These are phyloP conservation scores for Sebastes itinus DNA, from an alignment of 2,797 vertebrate species.

Conservation along the genomic window DNA sequence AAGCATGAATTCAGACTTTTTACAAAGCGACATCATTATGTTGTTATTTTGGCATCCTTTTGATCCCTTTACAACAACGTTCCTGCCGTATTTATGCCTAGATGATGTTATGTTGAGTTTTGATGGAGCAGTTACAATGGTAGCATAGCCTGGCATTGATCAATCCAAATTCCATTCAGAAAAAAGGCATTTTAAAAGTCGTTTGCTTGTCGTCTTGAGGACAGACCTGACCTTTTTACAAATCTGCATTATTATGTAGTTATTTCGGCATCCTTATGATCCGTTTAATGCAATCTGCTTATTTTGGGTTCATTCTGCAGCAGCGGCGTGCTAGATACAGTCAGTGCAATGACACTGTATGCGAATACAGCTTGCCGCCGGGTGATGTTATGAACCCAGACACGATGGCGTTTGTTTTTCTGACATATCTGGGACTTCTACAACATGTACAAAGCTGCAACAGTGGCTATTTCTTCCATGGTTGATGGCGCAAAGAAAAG, in stretches of 20 bases:
- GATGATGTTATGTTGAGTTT: background rate
- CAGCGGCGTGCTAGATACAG: background rate
- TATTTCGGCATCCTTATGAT: background rate
- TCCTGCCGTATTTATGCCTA: no score
- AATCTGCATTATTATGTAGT: background rate
- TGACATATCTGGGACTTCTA: background rate
- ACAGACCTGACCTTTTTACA: background rate
- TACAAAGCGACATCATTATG: background rate
- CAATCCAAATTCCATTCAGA: background rate
- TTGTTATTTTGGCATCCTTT: background rate
- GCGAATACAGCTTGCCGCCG: background rate
- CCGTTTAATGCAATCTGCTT: background rate
- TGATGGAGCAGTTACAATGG: background rate
- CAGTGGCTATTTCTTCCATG: background rate
- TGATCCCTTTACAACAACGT: background rate
- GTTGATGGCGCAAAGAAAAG: background rate
- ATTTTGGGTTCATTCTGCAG: background rate
- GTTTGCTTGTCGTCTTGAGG: background rate
- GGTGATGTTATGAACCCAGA: background rate
- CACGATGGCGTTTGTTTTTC: background rate
- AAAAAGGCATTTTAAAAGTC: background rate
- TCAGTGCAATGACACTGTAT: background rate
- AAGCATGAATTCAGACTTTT: background rate
- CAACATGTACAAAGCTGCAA: background rate
- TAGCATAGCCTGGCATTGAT: background rate